Base-by-base conservation (phyloP, 2,797 vertebrate species). In the Yasuhikotakia modesta region DNA sequence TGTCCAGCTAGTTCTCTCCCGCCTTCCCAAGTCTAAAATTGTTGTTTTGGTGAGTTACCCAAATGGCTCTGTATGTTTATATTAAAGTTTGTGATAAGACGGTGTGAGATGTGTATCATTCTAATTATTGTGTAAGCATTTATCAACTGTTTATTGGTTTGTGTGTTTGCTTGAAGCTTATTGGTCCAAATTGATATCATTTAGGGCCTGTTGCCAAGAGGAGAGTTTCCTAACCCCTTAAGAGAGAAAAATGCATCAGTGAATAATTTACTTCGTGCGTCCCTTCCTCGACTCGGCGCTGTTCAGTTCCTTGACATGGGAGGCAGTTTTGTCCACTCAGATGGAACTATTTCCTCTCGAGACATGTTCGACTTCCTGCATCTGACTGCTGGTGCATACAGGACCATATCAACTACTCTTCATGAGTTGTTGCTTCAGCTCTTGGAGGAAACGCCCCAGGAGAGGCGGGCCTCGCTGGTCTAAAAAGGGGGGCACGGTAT, bases 341-440 rank as follows among this genome's bases (percentile, higher is more conserved):
- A 98, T 1, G 96, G 96, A 84, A 92, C 95, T 90, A 95, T 99
- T 91, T 93, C 94, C 71, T 92, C 90, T 81, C 94, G 95, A 80
- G 96, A 97, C 91, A 98, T 99, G 97, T 99, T 98, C 65, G 97
- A 99, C 89, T 99, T 96, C 92, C 96, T 99, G 86, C 97, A 99
- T 92, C 95, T 98, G 88, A 97, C 96, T 0, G 89, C 95, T 14
- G 82, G 92, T 6, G 97, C 95, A 60, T 99, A 99, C 71, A 90
- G 94, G 60, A 90, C 90, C 80, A 83, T 99, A 58, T 94, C 95
- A 85, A 96, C 96, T 76, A 94, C 96, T 76, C 95, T 99, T 88
- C 95, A 95, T 2, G 96, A 99, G 93, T 94, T 99, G 89, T 95
- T 99, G 89, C 95, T 97, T 87, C 96, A 98, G 89, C 94, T 99